Percentiles rank a stretch among this genome's conserved stretches.
Evolutionary conservation across 2,113 vertebrate genomes (phyloP).

Genomic region (Indicator maculatus): DNA sequence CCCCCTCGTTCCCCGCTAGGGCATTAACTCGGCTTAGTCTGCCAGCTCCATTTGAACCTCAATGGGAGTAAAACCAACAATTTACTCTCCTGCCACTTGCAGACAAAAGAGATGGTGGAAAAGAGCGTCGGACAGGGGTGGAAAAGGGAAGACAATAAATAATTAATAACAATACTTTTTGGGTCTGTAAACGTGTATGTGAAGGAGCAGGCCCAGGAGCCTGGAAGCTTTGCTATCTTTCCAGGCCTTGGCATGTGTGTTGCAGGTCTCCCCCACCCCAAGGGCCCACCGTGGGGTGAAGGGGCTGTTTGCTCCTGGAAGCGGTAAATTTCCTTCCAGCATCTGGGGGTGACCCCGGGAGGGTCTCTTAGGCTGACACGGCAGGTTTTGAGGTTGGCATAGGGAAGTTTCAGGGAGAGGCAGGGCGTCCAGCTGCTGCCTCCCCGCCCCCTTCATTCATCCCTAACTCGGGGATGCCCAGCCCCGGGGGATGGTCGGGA

Average conservation of each 20-base stretch:
- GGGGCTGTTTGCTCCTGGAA: background rate
- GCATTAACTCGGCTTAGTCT: slow-evolving; percentile 75
- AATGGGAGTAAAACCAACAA: slow-evolving; percentile 83
- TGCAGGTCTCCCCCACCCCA: background rate
- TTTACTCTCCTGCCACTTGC: slow-evolving; percentile 71
- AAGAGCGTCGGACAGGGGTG: background rate
- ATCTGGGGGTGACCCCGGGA: background rate
- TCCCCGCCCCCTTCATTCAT: background rate
- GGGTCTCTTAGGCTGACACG: background rate
- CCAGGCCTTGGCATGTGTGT: background rate
- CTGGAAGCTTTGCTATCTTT: background rate
- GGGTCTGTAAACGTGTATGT: background rate
- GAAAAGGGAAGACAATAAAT: background rate
- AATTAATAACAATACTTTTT: background rate
- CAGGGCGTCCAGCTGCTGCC: background rate
- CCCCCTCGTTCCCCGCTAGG: background rate
- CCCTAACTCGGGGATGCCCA: background rate
- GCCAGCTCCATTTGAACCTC: slow-evolving; percentile 76
- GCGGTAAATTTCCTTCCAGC: background rate
- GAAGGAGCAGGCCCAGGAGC: background rate
- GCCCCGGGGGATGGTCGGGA: background rate
- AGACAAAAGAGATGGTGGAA: slow-evolving; percentile 43
- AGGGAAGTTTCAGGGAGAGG: background rate
- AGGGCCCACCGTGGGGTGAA: background rate
- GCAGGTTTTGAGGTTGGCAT: background rate